Conservation (phyloP, 2,888 invertebrate species). For the Scaptodrosophila latifasciaeformis region DNA sequence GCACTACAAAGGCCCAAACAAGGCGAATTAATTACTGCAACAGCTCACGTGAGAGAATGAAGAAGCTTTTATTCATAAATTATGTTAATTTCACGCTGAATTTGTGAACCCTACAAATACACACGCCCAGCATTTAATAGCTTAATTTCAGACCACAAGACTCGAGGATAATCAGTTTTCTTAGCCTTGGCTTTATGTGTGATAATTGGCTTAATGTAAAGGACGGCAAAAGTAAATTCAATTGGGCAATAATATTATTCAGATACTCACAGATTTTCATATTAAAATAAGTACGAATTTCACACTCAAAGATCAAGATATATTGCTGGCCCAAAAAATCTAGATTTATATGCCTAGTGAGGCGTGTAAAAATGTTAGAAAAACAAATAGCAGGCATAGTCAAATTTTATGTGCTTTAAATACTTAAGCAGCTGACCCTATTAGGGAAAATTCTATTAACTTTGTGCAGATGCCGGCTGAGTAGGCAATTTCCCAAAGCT, state of each 20-base stretch:
- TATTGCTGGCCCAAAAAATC: too few species aligned
- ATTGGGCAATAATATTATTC: too few species aligned
- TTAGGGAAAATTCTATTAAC: slow-evolving; percentile 13
- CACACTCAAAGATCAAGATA: too few species aligned
- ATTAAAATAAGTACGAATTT: too few species aligned
- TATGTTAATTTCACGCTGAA: slow-evolving; percentile 34
- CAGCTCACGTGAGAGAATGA: neutral
- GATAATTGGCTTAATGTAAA: neutral
- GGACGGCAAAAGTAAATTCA: too few species aligned
- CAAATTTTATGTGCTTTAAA: slow-evolving; percentile 15
- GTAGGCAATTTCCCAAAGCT: slow-evolving; percentile 23
- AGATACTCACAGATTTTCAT: too few species aligned
- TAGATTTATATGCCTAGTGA: too few species aligned
- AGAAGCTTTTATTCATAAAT: slow-evolving; percentile 17
- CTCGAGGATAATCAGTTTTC: too few species aligned
- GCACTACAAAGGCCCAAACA: neutral
- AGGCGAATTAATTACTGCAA: neutral
- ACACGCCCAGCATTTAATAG: slow-evolving; percentile 14
- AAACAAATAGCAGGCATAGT: too few species aligned
- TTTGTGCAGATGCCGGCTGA: slow-evolving; percentile 18
- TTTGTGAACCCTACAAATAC: slow-evolving; percentile 24
- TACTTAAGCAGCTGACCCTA: slow-evolving; percentile 5
- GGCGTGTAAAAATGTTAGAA: too few species aligned
- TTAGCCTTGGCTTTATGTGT: neutral
- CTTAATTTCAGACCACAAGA: slow-evolving; percentile 7